Evolutionary conservation across 2,797 vertebrate genomes (phyloP), one percentile per base, ranked within the genome.

Genomic region (Centropyge bicolor): DNA sequence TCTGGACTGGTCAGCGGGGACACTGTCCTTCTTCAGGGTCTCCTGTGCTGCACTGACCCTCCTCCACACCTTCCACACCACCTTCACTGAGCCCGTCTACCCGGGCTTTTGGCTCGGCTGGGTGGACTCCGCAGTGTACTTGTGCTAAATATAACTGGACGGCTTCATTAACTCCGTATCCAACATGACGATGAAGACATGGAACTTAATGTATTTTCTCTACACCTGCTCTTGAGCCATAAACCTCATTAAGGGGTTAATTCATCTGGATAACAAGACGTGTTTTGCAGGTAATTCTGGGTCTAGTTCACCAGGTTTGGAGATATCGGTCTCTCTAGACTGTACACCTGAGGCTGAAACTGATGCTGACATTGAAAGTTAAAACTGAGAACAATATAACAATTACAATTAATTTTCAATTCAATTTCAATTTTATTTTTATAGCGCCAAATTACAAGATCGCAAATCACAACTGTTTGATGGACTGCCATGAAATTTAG

Each of bases 41-140:
- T 82, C 67, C 46, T 45, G 55, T 52, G 86, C 48, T 1, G 36
- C 46, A 8, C 24, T 76, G 41, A 88, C 51, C 16, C 88, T 73
- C 60, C 83, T 94, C 48, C 73, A 93, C 71, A 90, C 89, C 55
- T 88, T 93, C 54, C 31, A 64, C 27, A 24, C 84, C 48, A 77
- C 78, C 70, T 94, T 94, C 74, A 88, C 88, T 1, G 84, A 93
- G 49, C 89, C 89, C 0, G 67, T 94, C 6, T 89, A 86, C 68
- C 92, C 93, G 0, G 93, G 83, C 3, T 94, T 93, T 78, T 57
- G 80, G 22, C 76, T 94, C 0, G 87, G 71, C 64, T 93, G 91
- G 92, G 80, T 82, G 49, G 87, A 90, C 40, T 86, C 92, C 8
- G 76, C 60, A 0, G 76, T 92, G 13, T 63, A 35, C 6, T 51